Percentiles rank a stretch among this genome's conserved stretches.
phyloP scores from a whole-genome alignment of 2,113 vertebrate genomes.

The Myotis lucifugus region DNA sequence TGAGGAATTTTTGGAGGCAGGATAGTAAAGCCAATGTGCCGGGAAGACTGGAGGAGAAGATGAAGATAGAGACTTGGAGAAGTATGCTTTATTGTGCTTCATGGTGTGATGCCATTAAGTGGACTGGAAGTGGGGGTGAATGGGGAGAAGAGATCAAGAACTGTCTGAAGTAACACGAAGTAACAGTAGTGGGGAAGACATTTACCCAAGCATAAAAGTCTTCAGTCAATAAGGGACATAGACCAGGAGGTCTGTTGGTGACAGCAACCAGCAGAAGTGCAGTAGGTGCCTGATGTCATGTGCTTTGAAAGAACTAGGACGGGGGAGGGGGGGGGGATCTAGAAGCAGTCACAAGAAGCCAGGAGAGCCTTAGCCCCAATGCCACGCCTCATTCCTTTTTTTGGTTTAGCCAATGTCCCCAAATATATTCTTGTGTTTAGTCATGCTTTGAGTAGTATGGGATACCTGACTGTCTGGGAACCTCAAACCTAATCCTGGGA shows the following conservation, averaged over 20 bases:
- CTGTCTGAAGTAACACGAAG: neutral
- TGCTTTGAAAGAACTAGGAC: neutral
- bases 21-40: neutral
- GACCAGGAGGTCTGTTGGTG: neutral
- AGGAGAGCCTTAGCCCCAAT: neutral
- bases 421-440: neutral
- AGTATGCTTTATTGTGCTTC: neutral
- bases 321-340: no score
- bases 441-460: neutral
- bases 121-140: neutral
- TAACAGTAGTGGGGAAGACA: neutral
- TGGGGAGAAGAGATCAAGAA: no score
- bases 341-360: neutral
- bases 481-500: neutral
- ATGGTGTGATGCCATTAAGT: neutral
- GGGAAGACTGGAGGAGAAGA: neutral
- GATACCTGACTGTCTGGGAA: neutral
- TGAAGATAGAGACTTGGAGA: neutral
- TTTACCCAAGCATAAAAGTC: neutral
- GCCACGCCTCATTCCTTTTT: neutral
- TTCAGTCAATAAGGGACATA: neutral
- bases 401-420: neutral
- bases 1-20: neutral
- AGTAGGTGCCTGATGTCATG: neutral
- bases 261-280: neutral